Base-by-base conservation (phyloP, 2,113 vertebrate genomes). In the Sterrhoptilus dennistouni region DNA sequence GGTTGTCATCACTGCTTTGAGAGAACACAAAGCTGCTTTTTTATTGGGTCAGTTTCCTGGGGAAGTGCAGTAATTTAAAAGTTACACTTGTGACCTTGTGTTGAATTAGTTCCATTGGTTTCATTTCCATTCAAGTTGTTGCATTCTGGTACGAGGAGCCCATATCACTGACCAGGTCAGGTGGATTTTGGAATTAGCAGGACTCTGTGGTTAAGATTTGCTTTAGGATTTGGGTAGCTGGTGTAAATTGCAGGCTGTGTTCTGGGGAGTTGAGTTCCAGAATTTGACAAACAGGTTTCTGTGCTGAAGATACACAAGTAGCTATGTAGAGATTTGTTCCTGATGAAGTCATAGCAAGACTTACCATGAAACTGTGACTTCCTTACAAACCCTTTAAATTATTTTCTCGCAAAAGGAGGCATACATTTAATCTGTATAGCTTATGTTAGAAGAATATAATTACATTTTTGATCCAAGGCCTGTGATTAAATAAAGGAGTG, bases 301-400 rank as follows among this genome's bases (percentile, higher is more conserved):
- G 19, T 84, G 33, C 29, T 74, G 5, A 35, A 83, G 28, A 23
- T n/a, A 5, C 0, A 0, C 9, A 12, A 35, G 3, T 12, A 64
- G 11, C 6, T 60, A 14, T 40, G 23, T 25, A 28, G 2, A 22
- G 14, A 33, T 63, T 85, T 68, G 6, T 47, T 79, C 27, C 22
- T 71, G 50, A 10, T 61, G 13, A 63, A 61, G 25, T 57, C 11
- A 5, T 7, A 44, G 27, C 14, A 54, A 18, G 61, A 70, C 6
- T 49, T 70, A 59, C 7, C 33, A 52, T 59, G 13, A 86, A 81
- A 27, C 29, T 17, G 33, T 35, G 10, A 42, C 33, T 66, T 79
- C 28, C 20, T 69, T 59, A 60, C 11, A 57, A 64, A 50, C 3
- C 2, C 9, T 35, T 84, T 40, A 1, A 49, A 27, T 57, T 5